Evolutionary conservation across 2,888 invertebrate genomes (phyloP).

Genomic region (Heliconius hortense): DNA sequence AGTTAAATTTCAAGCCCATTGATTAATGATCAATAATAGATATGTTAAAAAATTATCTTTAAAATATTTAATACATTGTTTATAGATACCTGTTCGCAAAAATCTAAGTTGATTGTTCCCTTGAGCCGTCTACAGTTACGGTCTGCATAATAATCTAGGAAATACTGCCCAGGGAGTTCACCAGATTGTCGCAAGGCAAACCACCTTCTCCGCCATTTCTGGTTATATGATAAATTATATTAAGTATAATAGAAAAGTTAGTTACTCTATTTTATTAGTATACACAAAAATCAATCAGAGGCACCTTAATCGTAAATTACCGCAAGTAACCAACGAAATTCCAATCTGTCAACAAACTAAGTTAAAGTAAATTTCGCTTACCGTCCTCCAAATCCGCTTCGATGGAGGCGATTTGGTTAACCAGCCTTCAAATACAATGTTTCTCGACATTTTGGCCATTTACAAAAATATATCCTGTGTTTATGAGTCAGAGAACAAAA

Average conservation of each 20-base stretch:
- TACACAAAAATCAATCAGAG: slow-evolving; percentile 16
- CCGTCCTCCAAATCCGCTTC: slow-evolving; percentile 95
- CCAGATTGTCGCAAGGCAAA: slow-evolving; percentile 95
- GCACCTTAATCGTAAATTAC: slow-evolving; percentile 29
- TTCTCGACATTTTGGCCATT: slow-evolving; percentile 73
- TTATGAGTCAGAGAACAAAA: slow-evolving; percentile 57
- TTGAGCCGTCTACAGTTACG: slow-evolving; percentile 91
- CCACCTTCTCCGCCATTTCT: slow-evolving; percentile 98
- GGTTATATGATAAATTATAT: slow-evolving; percentile 19
- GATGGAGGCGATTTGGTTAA: slow-evolving; percentile 97
- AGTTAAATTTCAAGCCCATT: background rate
- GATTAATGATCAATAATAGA: background rate
- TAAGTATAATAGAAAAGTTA: background rate
- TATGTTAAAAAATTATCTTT: slow-evolving; percentile 6
- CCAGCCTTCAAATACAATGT: slow-evolving; percentile 95
- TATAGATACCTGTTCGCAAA: slow-evolving; percentile 93
- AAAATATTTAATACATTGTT: background rate
- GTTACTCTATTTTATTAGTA: background rate
- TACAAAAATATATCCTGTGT: slow-evolving; percentile 46
- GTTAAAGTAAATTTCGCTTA: slow-evolving; percentile 80
- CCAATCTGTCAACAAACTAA: slow-evolving; percentile 63
- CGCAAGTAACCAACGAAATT: slow-evolving; percentile 41
- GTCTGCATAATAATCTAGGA: slow-evolving; percentile 96
- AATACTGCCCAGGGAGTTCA: slow-evolving; percentile 96
- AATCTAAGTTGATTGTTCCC: slow-evolving; percentile 95